Percentiles rank a stretch among this genome's conserved stretches.
Evolutionary conservation across 2,888 invertebrate genomes (phyloP).

Genomic region (Eurois occulta): DNA sequence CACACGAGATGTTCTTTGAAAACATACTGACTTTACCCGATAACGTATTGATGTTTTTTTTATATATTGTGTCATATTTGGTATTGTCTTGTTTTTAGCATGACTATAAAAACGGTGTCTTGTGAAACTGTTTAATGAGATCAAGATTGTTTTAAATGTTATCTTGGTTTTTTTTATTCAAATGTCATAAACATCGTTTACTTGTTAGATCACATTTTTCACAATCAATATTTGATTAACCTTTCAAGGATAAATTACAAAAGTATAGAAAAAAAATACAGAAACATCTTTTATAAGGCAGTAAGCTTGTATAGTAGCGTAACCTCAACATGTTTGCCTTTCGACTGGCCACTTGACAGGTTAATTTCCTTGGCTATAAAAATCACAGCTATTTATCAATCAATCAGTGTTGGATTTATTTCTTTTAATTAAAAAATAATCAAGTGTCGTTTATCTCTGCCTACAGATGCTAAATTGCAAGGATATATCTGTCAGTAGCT

Average conservation of each 20-base stretch:
- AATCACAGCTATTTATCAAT: constrained; percentile 47
- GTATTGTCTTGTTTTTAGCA: constrained; percentile 39
- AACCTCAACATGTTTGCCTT: constrained; percentile 29
- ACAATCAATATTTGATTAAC: constrained; percentile 19
- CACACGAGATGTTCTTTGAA: constrained; percentile 31
- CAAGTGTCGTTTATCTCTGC: constrained; percentile 26
- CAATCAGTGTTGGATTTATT: constrained; percentile 43
- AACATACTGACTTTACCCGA: constrained; percentile 37
- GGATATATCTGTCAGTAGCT: constrained; percentile 35
- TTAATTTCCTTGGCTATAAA: constrained; percentile 47
- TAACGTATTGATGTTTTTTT: constrained; percentile 38
- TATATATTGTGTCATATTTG: not conserved
- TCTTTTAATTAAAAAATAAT: constrained; percentile 39
- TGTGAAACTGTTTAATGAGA: constrained; percentile 20
- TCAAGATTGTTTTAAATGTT: constrained; percentile 33
- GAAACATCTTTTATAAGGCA: not conserved
- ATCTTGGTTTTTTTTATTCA: not conserved
- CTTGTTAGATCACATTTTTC: constrained; percentile 4
- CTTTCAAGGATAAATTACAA: constrained; percentile 1
- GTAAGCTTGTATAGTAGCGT: constrained; percentile 4
- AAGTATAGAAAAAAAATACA: not conserved
- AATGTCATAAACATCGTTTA: not conserved
- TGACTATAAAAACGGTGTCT: constrained; percentile 36
- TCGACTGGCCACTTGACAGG: constrained; percentile 28
- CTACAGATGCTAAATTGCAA: constrained; percentile 40